phyloP scores from a whole-genome alignment of 2,113 vertebrate species.

The Rutilus rutilus region DNA sequence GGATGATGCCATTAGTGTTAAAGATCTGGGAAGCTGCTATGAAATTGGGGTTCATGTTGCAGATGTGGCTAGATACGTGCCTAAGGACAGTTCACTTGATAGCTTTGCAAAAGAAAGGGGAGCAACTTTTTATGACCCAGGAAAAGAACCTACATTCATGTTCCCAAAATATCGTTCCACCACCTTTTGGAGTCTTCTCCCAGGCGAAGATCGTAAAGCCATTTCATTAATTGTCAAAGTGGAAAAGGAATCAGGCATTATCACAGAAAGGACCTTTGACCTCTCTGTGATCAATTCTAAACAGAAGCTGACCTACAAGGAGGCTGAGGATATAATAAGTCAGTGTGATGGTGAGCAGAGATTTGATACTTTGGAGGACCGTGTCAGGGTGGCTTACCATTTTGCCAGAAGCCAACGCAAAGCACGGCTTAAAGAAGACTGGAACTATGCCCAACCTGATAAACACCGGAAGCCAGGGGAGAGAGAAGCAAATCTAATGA shows the following conservation, averaged over 20 bases:
- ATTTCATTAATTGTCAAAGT: slow-evolving; percentile 83
- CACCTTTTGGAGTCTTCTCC: slow-evolving; percentile 78
- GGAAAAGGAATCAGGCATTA: slow-evolving; percentile 72
- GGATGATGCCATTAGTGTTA: slow-evolving; percentile 86
- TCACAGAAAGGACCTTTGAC: slow-evolving; percentile 63
- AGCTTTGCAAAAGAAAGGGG: slow-evolving; percentile 73
- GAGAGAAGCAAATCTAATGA: slow-evolving; percentile 82
- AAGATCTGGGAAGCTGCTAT: slow-evolving; percentile 74
- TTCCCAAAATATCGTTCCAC: slow-evolving; percentile 75
- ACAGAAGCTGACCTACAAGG: slow-evolving; percentile 78
- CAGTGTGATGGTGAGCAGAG: background rate
- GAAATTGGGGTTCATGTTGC: slow-evolving; percentile 88
- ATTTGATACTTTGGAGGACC: slow-evolving; percentile 76
- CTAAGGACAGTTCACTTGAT: slow-evolving; percentile 75
- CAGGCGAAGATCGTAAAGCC: slow-evolving; percentile 66
- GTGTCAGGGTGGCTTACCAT: slow-evolving; percentile 77
- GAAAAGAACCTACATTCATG: slow-evolving; percentile 73
- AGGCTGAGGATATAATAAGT: slow-evolving; percentile 75
- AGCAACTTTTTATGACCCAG: slow-evolving; percentile 71
- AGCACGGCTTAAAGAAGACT: slow-evolving; percentile 72
- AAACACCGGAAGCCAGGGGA: slow-evolving; percentile 75
- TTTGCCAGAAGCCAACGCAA: slow-evolving; percentile 80
- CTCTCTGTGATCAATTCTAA: slow-evolving; percentile 77
- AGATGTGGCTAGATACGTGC: slow-evolving; percentile 81
- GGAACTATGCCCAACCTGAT: slow-evolving; percentile 77